A percentile compares a stretch with the other conserved stretches of the same genome.
phyloP scores from a whole-genome alignment of 1,140 invertebrate genomes.

The Neodiprion virginianus region DNA sequence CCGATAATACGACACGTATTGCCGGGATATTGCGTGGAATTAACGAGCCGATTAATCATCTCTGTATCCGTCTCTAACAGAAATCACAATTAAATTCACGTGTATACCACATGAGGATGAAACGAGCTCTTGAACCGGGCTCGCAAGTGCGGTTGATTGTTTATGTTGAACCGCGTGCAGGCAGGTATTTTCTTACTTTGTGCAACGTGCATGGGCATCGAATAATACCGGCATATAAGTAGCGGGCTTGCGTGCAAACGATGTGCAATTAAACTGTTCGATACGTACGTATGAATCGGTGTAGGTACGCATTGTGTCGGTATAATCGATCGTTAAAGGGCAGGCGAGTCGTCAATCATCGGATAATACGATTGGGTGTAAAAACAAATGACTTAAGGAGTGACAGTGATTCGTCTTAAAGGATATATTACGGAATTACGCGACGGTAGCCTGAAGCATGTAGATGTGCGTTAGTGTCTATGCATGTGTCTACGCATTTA shows the following conservation, averaged over 20 bases:
- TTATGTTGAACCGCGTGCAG: neutral
- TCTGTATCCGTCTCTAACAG: neutral
- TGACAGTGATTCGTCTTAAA: neutral
- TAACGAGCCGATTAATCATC: neutral
- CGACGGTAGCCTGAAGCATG: neutral
- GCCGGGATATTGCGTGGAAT: neutral
- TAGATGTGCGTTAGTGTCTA: neutral
- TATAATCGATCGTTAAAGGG: neutral
- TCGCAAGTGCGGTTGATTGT: neutral
- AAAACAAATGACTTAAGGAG: neutral
- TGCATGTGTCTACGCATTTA: too few species aligned
- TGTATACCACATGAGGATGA: neutral
- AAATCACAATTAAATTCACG: neutral
- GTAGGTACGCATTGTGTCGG: too few species aligned
- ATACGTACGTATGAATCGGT: neutral
- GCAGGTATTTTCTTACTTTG: neutral
- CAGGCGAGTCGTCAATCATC: neutral
- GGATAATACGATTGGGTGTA: neutral
- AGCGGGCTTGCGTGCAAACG: neutral
- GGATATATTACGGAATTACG: neutral
- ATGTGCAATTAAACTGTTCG: neutral
- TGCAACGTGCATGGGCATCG: too few species aligned
- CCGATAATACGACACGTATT: too few species aligned
- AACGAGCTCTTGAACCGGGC: neutral
- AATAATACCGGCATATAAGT: neutral